Percentiles rank a stretch among this genome's conserved stretches.
Evolutionary conservation across 2,888 invertebrate species (phyloP).

Genomic region (Latrodectus hesperus): DNA sequence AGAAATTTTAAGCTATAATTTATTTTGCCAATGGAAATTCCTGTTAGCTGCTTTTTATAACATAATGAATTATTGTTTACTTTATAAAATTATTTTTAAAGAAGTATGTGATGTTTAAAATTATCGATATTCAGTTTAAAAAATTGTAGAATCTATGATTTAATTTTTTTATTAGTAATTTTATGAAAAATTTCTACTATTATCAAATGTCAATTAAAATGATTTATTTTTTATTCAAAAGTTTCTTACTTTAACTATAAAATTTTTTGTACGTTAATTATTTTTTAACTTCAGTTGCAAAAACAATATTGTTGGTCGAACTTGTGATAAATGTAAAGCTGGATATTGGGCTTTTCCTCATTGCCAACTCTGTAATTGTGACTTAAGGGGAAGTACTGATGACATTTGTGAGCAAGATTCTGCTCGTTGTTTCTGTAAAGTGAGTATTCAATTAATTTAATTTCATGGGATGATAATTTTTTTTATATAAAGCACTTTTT

Average conservation of each 20-base stretch:
- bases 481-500: too few species aligned
- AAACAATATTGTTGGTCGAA: constrained; percentile 88
- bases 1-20: too few species aligned
- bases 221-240: background rate
- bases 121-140: too few species aligned
- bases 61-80: too few species aligned
- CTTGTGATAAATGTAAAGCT: constrained; percentile 89
- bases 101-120: too few species aligned
- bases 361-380: constrained; percentile 89
- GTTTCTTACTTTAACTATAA: background rate
- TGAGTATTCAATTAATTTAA: constrained; percentile 36
- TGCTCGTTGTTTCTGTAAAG: constrained; percentile 87
- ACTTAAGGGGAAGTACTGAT: constrained; percentile 85
- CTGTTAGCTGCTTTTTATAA: too few species aligned
- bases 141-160: background rate
- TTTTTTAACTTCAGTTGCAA: constrained; percentile 81
- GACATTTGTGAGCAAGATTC: constrained; percentile 86
- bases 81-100: too few species aligned
- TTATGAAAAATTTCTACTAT: background rate
- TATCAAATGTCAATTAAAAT: background rate
- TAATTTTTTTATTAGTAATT: background rate
- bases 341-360: constrained; percentile 92
- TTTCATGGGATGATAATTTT: too few species aligned
- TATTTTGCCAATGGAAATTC: too few species aligned
- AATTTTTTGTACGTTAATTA: background rate